Evolutionary conservation across 2,113 vertebrate species (phyloP).

Genomic region (Kryptolebias marmoratus): DNA sequence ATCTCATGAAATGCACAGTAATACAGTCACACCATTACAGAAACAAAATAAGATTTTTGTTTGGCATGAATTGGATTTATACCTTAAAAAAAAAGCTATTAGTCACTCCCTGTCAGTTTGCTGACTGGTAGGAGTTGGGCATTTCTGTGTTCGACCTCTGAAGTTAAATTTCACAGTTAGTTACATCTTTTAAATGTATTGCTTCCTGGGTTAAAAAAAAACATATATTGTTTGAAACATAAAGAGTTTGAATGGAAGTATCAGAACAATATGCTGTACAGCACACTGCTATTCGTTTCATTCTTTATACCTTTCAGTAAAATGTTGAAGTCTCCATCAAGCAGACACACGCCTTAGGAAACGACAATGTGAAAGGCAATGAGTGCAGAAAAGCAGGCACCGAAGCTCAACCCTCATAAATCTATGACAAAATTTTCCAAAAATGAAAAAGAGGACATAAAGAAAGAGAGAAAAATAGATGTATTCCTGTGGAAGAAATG

Average conservation of each 20-base stretch:
- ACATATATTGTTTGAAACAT: slow-evolving; percentile 56
- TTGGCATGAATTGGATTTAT: slow-evolving; percentile 83
- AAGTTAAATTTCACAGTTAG: slow-evolving; percentile 68
- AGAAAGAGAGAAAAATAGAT: slow-evolving; percentile 60
- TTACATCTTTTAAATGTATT: slow-evolving; percentile 67
- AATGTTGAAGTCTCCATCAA: slow-evolving; percentile 69
- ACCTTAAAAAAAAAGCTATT: slow-evolving; percentile 73
- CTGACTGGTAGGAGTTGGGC: slow-evolving; percentile 69
- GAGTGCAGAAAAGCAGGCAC: slow-evolving; percentile 63
- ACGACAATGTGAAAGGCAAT: slow-evolving; percentile 69
- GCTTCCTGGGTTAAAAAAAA: slow-evolving; percentile 40
- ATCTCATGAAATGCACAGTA: slow-evolving; percentile 81
- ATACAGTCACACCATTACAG: slow-evolving; percentile 81
- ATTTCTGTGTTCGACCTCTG: slow-evolving; percentile 56
- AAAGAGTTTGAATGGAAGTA: slow-evolving; percentile 56
- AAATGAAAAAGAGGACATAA: slow-evolving; percentile 64
- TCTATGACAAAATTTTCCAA: slow-evolving; percentile 79
- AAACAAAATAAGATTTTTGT: slow-evolving; percentile 84
- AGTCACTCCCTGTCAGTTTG: slow-evolving; percentile 79
- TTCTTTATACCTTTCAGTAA: slow-evolving; percentile 60
- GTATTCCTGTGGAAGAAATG: slow-evolving; percentile 78
- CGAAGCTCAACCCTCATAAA: slow-evolving; percentile 75
- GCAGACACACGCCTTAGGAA: slow-evolving; percentile 70
- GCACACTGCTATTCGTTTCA: slow-evolving; percentile 58
- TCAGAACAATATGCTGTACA: slow-evolving; percentile 41